Evolutionary conservation across 2,888 invertebrate species (phyloP).

Genomic region (Synanthedon myopaeformis): DNA sequence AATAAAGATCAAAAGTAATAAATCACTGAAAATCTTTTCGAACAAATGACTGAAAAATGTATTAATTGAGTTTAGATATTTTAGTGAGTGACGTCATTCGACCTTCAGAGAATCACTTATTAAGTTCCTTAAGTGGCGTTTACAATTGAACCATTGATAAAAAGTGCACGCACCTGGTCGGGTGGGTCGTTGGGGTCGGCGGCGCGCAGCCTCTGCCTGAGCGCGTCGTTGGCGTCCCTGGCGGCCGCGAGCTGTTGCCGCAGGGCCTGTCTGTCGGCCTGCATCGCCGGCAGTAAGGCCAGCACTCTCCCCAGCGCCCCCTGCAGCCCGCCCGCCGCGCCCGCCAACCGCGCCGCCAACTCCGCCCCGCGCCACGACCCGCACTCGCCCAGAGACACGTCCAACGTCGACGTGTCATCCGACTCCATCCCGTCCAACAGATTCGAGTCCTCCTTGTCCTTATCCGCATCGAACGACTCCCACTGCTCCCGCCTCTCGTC

Average conservation of each 20-base stretch:
- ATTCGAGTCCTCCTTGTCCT: neutral
- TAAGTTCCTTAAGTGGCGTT: no score
- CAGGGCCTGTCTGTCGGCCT: conserved; percentile 12
- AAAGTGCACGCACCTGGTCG: neutral
- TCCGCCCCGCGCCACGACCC: neutral
- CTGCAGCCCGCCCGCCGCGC: conserved; percentile 33
- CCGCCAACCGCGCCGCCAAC: conserved; percentile 6
- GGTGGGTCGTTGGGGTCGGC: neutral
- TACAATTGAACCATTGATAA: no score
- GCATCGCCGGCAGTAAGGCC: conserved; percentile 19
- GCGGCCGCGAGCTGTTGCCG: conserved; percentile 20
- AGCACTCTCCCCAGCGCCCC: conserved; percentile 17
- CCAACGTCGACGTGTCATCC: no score
- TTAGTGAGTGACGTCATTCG: no score
- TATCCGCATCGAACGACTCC: neutral
- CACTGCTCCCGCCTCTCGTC: neutral
- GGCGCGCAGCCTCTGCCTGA: conserved; percentile 4
- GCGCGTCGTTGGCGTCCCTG: conserved; percentile 23
- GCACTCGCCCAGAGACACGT: no score
- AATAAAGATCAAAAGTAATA: no score
- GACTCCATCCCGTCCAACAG: no score
- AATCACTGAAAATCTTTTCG: no score
- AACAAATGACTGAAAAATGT: no score
- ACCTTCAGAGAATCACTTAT: no score
- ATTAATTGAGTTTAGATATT: no score